Conservation (phyloP, 1,140 invertebrate species). For the Anastatus disparis region DNA sequence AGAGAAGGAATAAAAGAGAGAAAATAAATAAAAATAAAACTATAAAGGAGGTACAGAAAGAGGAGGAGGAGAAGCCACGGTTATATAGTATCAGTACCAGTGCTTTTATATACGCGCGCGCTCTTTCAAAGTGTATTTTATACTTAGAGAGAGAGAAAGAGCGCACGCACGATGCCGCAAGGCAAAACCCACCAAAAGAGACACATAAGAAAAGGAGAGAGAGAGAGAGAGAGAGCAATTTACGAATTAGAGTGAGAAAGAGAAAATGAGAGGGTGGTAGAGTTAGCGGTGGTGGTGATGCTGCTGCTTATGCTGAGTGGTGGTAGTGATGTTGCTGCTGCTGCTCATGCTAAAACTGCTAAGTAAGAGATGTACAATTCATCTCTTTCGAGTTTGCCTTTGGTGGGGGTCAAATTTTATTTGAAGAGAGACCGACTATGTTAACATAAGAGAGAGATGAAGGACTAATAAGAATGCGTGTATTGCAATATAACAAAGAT, state of each 20-base stretch:
- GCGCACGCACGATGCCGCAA: no score
- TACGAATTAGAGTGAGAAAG: neutral
- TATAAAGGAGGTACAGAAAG: constrained; percentile 25
- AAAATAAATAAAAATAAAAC: neutral
- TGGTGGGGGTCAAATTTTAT: neutral
- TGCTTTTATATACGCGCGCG: no score
- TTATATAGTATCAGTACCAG: no score
- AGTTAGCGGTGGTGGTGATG: neutral
- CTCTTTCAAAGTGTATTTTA: no score
- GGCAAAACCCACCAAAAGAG: no score
- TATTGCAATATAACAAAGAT: no score
- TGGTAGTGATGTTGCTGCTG: neutral
- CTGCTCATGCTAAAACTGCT: neutral
- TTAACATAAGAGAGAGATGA: constrained; percentile 11
- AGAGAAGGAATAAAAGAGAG: neutral
- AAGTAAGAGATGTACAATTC: constrained; percentile 27
- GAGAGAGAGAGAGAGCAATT: neutral
- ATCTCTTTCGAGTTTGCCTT: no score
- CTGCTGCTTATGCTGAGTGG: neutral
- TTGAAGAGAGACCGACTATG: neutral
- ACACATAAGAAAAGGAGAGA: neutral
- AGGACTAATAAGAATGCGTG: neutral
- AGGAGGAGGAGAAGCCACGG: constrained; percentile 25
- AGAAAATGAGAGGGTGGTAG: constrained; percentile 8
- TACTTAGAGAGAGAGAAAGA: no score